phyloP scores from a whole-genome alignment of 2,888 invertebrate species.

The Amitus sp. region DNA sequence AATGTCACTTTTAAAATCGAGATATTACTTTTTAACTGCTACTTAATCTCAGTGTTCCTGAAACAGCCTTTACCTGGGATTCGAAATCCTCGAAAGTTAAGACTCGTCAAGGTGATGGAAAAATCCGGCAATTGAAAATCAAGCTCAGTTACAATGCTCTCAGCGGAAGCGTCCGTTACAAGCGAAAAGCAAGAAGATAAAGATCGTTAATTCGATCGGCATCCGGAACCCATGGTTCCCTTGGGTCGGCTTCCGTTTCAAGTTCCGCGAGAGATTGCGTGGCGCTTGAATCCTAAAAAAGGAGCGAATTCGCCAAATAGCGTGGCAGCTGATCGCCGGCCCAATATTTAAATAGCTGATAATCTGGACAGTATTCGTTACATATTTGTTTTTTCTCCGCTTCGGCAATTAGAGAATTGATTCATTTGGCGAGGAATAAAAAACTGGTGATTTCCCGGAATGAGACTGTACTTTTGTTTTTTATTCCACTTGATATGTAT shows the following conservation, averaged over 20 bases:
- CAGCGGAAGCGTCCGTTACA: conserved; percentile 28
- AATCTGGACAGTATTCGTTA: too few species aligned
- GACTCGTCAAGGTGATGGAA: conserved; percentile 2
- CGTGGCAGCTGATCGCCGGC: conserved; percentile 59
- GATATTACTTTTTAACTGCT: too few species aligned
- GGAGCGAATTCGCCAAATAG: conserved; percentile 27
- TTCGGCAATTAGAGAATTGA: too few species aligned
- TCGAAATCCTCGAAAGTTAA: background rate
- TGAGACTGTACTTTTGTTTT: background rate
- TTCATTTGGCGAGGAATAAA: too few species aligned
- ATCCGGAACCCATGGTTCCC: conserved; percentile 40
- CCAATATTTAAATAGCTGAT: conserved; percentile 37
- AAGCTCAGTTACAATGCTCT: conserved; percentile 25
- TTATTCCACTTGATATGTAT: too few species aligned
- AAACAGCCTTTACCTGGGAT: too few species aligned
- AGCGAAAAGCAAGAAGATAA: conserved; percentile 30
- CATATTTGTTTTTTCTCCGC: too few species aligned
- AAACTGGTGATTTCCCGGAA: background rate
- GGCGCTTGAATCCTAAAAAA: too few species aligned
- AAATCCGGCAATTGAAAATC: conserved; percentile 24
- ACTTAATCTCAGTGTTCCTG: too few species aligned
- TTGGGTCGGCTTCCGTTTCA: conserved; percentile 33
- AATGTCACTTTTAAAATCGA: too few species aligned
- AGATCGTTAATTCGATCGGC: conserved; percentile 38
- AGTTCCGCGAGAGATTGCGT: conserved; percentile 42